These are phyloP conservation scores for Brotula barbata DNA, from an alignment of 2,797 vertebrate genomes.

Conservation along the genomic window DNA sequence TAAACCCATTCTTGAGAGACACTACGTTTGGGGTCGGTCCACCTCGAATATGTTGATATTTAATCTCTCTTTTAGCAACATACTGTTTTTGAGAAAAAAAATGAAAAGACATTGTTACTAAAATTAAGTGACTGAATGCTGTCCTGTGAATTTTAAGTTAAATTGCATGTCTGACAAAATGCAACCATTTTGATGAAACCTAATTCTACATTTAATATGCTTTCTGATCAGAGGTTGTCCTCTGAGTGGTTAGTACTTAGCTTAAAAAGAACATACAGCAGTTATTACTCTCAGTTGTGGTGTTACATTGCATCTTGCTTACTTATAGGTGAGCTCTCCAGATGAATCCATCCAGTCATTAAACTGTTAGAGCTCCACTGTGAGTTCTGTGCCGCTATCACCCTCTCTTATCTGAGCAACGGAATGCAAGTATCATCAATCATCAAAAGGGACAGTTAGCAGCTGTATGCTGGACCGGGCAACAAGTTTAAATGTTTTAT, in stretches of 20 bases:
- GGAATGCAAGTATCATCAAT: slow-evolving; percentile 8
- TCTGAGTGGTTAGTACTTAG: neutral
- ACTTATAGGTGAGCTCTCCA: neutral
- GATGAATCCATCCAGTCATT: neutral
- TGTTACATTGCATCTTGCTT: neutral
- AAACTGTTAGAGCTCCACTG: slow-evolving; percentile 8
- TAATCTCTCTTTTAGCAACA: slow-evolving; percentile 13
- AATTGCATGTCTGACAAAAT: neutral
- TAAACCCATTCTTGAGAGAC: slow-evolving; percentile 3
- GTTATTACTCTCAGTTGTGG: neutral
- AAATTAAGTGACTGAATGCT: too few relatives aligned
- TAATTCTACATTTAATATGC: neutral
- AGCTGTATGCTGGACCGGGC: slow-evolving; percentile 53
- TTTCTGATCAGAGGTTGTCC: neutral
- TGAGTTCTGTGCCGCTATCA: slow-evolving; percentile 1
- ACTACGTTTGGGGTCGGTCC: slow-evolving; percentile 1
- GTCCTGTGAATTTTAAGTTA: slow-evolving; percentile 17
- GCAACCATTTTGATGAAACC: neutral
- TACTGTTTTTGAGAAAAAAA: too few relatives aligned
- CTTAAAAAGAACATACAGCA: neutral
- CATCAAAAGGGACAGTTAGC: slow-evolving; percentile 1
- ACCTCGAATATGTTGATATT: slow-evolving; percentile 9
- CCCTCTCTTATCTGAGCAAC: slow-evolving; percentile 8
- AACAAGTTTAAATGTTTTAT: slow-evolving; percentile 12
- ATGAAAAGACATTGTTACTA: too few relatives aligned